Base-by-base conservation (phyloP, 2,888 invertebrate species). In the Adelognathus sp. region DNA sequence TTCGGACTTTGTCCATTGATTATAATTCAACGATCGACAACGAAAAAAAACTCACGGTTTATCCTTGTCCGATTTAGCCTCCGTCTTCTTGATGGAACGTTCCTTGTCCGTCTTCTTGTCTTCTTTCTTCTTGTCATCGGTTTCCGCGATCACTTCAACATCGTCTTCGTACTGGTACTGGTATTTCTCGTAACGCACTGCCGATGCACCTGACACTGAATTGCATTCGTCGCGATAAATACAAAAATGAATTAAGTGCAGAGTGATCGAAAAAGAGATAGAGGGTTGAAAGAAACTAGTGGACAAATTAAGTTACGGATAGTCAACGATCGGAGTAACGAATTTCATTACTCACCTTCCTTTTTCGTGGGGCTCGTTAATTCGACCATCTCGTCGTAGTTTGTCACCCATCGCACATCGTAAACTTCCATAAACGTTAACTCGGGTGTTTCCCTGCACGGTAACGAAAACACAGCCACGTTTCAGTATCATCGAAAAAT, bases 401-500 rank as follows among this genome's bases (percentile, higher is more conserved):
- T 86, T 58, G 91, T 91, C 82, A 90, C 90, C 91, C 90, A 91
- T 87, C 88, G 88, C 85, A 90, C 87, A 89, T 90, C 90, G 85
- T 90, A 90, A 87, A 90, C 88, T 82, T 92, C 92, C 90, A 91
- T 91, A 88, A 91, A 92, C 44, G 90, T 91, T 87, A 91, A 90
- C 74, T 92, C 91, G 72, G 91, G 89, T 71, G 91, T 90, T 90
- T 92, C 92, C 87, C 92, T 92, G 85, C 76, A 90, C 88, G 85
- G 82, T 79, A 87, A n/a, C 67, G 86, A 86, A 89, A 88, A 88
- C 87, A 77, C 75, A 88, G 81, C 84, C 86, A 84, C 73, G 78
- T 80, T 73, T 82, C 78, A 77, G 78, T 73, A 75, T 56, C 58
- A 50, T 73, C n/a, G 54, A 56, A 56, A 64, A 67, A n/a, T 72